Percentiles rank a stretch among this genome's conserved stretches.
Evolutionary conservation across 2,113 vertebrate genomes (phyloP).

Genomic region (Pygoscelis adeliae): DNA sequence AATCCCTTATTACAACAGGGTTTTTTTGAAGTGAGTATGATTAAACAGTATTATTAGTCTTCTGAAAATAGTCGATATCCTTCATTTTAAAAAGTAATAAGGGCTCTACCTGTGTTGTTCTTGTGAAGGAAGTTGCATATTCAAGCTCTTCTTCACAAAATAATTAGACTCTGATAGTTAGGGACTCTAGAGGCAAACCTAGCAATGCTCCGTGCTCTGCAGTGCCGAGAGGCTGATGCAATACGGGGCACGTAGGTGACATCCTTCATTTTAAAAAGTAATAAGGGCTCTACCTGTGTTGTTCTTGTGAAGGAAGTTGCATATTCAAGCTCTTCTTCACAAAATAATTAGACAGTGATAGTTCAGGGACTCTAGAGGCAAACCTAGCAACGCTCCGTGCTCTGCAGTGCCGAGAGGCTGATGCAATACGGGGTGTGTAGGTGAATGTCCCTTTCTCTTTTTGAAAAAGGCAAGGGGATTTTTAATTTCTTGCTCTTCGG

Average conservation of each 20-base stretch:
- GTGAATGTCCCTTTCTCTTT: not conserved
- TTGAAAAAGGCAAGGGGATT: not conserved
- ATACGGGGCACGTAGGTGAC: rapidly evolving
- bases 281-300: not conserved
- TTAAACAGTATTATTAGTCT: not conserved
- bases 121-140: not conserved
- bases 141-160: not conserved
- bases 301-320: not conserved
- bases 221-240: not conserved
- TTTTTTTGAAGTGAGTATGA: not conserved
- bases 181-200: not conserved
- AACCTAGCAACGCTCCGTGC: not conserved
- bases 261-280: not conserved
- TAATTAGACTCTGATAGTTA: not conserved
- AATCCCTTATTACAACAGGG: not conserved
- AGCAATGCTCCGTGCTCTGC: not conserved
- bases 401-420: not conserved
- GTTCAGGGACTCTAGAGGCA: not conserved
- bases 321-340: not conserved
- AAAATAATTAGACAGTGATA: not conserved
- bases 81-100: not conserved
- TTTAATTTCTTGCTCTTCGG: not conserved
- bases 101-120: not conserved
- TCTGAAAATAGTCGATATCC: not conserved
- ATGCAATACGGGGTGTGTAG: rapidly evolving